These are phyloP conservation scores for Lindbergichthys nudifrons DNA, from an alignment of 2,797 vertebrate genomes.

Conservation along the genomic window DNA sequence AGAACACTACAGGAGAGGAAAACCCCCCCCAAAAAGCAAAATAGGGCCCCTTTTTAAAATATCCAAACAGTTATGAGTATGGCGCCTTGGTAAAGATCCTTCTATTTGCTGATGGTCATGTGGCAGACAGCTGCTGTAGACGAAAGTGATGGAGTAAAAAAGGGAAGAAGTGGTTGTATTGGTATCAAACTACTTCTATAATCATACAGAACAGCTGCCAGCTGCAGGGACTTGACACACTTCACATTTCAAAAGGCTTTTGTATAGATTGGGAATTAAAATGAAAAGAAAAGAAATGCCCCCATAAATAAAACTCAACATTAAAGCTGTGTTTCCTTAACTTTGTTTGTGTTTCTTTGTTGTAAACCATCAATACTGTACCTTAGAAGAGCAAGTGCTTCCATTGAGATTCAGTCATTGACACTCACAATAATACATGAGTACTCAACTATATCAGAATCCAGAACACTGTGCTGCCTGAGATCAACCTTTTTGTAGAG, in stretches of 20 bases:
- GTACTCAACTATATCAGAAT: not conserved
- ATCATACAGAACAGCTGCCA: not conserved
- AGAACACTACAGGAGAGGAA: too few species aligned
- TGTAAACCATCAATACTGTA: not conserved
- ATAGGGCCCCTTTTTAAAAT: not conserved
- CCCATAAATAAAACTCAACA: not conserved
- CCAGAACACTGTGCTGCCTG: not conserved
- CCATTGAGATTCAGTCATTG: constrained; percentile 1
- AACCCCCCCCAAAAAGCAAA: too few species aligned
- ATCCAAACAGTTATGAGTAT: not conserved
- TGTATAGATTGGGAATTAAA: not conserved
- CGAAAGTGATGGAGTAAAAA: not conserved
- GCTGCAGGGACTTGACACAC: constrained; percentile 13
- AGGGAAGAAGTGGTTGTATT: constrained; percentile 8
- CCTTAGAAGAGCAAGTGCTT: not conserved
- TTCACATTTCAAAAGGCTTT: not conserved
- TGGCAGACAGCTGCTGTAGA: not conserved
- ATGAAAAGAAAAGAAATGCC: not conserved
- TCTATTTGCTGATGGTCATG: not conserved
- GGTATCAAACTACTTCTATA: constrained; percentile 13
- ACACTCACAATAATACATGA: not conserved
- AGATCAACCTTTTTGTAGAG: not conserved
- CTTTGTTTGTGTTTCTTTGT: not conserved
- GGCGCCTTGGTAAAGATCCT: not conserved
- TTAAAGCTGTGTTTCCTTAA: not conserved